Percentiles rank a stretch among this genome's conserved stretches.
Evolutionary conservation across 2,113 vertebrate genomes (phyloP).

Genomic region (Mormoops blainvillei): DNA sequence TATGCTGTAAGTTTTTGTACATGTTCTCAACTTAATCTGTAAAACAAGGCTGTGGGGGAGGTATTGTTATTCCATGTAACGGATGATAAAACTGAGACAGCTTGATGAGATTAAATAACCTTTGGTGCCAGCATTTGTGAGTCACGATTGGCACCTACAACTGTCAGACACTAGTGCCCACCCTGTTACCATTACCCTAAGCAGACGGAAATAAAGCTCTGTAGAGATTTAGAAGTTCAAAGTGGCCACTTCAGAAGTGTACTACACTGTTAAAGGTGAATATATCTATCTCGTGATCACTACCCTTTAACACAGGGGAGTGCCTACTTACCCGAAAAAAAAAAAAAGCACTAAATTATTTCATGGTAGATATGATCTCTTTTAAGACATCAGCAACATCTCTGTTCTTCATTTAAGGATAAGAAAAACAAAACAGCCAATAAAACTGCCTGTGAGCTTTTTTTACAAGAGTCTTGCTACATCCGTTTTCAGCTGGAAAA

Average conservation of each 20-base stretch:
- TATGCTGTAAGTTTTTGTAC: not conserved
- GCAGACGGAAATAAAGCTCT: not conserved
- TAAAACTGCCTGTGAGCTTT: constrained; percentile 34
- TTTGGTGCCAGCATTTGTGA: not conserved
- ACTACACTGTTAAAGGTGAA: not conserved
- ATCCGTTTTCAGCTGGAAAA: constrained; percentile 65
- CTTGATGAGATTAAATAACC: not conserved
- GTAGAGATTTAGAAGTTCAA: not conserved
- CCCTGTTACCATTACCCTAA: not conserved
- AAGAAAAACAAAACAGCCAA: constrained; percentile 30
- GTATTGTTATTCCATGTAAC: not conserved
- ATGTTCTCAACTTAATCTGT: not conserved
- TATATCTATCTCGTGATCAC: not conserved
- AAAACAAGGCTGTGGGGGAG: not conserved
- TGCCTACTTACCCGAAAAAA: not conserved
- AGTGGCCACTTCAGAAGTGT: not conserved
- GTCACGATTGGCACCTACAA: not conserved
- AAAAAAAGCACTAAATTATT: not conserved
- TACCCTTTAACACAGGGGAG: not conserved
- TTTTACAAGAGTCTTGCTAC: constrained; percentile 3
- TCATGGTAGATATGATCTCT: not conserved
- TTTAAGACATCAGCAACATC: constrained; percentile 26
- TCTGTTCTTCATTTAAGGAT: constrained; percentile 36
- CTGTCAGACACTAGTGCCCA: not conserved
- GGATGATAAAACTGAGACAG: constrained; percentile 22